A percentile compares a stretch with the other conserved stretches of the same genome.
These are phyloP conservation scores for Heteropelma amictum DNA, from an alignment of 2,888 invertebrate genomes.

Conservation along the genomic window DNA sequence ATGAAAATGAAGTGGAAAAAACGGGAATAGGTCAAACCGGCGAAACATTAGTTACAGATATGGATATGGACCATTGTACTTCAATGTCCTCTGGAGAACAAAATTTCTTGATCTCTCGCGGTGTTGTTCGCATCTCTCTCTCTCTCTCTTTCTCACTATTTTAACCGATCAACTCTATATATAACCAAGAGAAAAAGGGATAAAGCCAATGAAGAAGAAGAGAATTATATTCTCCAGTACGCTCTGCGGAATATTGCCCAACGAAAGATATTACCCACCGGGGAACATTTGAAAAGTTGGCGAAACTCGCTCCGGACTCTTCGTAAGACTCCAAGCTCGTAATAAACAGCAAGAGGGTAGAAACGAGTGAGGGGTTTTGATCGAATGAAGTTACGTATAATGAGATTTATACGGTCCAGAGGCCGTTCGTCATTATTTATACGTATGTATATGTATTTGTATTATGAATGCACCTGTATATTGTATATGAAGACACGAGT, in stretches of 20 bases:
- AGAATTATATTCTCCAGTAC: constrained; percentile 42
- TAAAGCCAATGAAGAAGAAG: constrained; percentile 3
- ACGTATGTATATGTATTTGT: background rate
- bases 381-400: constrained; percentile 52
- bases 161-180: background rate
- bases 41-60: background rate
- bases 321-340: constrained; percentile 26
- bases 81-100: background rate
- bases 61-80: background rate
- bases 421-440: constrained; percentile 45
- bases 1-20: constrained; percentile 24
- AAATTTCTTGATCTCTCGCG: background rate
- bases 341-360: constrained; percentile 39
- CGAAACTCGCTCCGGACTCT: constrained; percentile 39
- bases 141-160: background rate
- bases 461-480: background rate
- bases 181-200: background rate
- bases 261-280: constrained; percentile 51
- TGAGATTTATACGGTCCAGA: constrained; percentile 51
- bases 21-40: constrained; percentile 25
- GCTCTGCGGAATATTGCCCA: constrained; percentile 48
- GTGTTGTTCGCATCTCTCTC: background rate
- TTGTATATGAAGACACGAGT: background rate
- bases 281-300: constrained; percentile 57
- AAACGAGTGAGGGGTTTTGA: constrained; percentile 11